Evolutionary conservation across 2,797 vertebrate species (phyloP).

Genomic region (Artibeus lituratus): DNA sequence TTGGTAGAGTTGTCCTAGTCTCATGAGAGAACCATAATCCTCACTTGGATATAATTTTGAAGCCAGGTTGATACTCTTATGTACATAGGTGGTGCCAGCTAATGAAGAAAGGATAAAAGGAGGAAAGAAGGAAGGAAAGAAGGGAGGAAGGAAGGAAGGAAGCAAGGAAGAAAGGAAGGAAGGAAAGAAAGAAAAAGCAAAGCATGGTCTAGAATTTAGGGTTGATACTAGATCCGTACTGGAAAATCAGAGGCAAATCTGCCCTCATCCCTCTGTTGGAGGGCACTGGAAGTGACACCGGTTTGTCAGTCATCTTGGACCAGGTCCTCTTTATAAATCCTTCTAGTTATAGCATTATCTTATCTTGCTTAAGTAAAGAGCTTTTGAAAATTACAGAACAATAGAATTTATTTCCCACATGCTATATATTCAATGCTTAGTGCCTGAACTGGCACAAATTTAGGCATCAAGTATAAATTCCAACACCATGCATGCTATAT

Average conservation of each 20-base stretch:
- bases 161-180: background rate
- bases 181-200: background rate
- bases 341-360: background rate
- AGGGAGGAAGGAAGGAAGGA: background rate
- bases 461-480: too few relatives aligned
- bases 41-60: background rate
- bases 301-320: background rate
- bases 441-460: too few relatives aligned
- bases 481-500: too few relatives aligned
- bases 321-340: background rate
- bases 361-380: background rate
- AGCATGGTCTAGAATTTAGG: background rate
- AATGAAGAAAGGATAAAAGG: background rate
- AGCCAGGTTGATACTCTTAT: background rate
- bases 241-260: background rate
- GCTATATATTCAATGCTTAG: background rate
- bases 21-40: background rate
- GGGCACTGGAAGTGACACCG: background rate
- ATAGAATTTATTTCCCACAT: background rate
- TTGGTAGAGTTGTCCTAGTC: background rate
- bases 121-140: background rate
- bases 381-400: conserved; percentile 23
- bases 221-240: background rate
- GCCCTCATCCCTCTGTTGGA: background rate
- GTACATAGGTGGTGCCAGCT: background rate